These are phyloP conservation scores for Archocentrus centrarchus DNA, from an alignment of 2,113 vertebrate genomes.

Conservation along the genomic window DNA sequence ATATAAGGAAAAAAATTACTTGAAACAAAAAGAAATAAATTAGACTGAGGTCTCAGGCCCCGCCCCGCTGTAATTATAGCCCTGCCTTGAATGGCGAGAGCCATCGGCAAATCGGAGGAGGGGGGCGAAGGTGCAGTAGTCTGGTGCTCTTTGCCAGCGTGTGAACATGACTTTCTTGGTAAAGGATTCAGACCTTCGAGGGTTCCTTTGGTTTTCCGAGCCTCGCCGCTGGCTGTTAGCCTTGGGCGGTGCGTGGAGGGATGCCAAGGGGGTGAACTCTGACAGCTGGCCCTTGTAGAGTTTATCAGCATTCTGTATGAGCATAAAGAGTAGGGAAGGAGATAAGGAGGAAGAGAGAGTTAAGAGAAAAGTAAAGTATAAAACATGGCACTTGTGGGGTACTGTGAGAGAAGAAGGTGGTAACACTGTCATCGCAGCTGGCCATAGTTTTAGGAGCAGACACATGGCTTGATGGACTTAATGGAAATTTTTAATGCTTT, in stretches of 20 bases:
- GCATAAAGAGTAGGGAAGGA: background rate
- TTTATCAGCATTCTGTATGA: conserved; percentile 82
- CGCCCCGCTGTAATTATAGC: conserved; percentile 70
- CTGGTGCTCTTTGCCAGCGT: conserved; percentile 79
- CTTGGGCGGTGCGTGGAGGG: conserved; percentile 77
- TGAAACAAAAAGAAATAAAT: conserved; percentile 20
- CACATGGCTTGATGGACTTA: background rate
- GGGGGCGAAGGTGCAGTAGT: conserved; percentile 85
- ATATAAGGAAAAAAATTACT: background rate
- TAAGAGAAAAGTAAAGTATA: rapidly evolving
- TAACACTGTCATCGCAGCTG: conserved; percentile 38
- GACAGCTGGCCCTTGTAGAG: conserved; percentile 83
- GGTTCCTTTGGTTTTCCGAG: conserved; percentile 75
- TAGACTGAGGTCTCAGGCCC: conserved; percentile 87
- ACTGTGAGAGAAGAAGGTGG: background rate
- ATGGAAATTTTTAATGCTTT: no score
- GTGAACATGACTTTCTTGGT: conserved; percentile 84
- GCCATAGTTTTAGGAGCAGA: background rate
- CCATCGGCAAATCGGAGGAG: conserved; percentile 79
- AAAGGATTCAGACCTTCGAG: conserved; percentile 81
- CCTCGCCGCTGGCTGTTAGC: conserved; percentile 71
- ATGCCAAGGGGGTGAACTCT: conserved; percentile 86
- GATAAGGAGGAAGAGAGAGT: background rate
- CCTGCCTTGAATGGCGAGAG: conserved; percentile 60
- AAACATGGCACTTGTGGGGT: background rate